Conservation (phyloP, 2,888 invertebrate genomes). For the Andrena haemorrhoa region DNA sequence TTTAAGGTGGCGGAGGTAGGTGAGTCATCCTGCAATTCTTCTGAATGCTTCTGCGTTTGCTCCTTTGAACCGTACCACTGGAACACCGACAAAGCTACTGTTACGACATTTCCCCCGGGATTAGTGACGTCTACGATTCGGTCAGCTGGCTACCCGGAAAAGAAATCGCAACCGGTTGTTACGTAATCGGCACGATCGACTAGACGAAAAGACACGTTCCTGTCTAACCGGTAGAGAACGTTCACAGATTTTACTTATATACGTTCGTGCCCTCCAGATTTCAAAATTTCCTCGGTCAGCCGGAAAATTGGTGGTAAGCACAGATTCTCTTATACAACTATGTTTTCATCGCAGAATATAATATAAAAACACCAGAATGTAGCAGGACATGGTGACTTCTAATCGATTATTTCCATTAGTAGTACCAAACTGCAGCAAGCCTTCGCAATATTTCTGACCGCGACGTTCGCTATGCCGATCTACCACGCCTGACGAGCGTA, state of each 20-base stretch:
- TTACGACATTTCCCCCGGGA: constrained; percentile 49
- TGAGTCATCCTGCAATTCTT: background rate
- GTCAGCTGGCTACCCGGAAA: constrained; percentile 67
- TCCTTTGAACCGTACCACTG: background rate
- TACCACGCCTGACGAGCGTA: background rate
- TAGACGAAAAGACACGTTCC: constrained; percentile 55
- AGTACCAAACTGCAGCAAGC: too few relatives aligned
- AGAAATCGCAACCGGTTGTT: constrained; percentile 68
- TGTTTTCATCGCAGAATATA: too few relatives aligned
- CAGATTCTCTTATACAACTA: background rate
- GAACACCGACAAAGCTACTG: constrained; percentile 39
- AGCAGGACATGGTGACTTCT: too few relatives aligned
- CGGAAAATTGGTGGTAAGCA: background rate
- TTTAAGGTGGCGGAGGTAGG: background rate
- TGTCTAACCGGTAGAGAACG: constrained; percentile 46
- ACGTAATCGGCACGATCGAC: constrained; percentile 55
- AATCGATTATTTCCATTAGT: too few relatives aligned
- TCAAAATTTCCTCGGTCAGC: background rate
- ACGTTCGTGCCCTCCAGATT: constrained; percentile 14
- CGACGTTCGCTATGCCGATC: background rate
- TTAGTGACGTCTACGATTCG: constrained; percentile 61
- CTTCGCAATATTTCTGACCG: background rate
- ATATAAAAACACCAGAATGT: too few relatives aligned
- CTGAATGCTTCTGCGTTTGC: background rate
- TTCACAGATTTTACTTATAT: constrained; percentile 27